phyloP scores from a whole-genome alignment of 2,113 vertebrate genomes.

The Nicator chloris region DNA sequence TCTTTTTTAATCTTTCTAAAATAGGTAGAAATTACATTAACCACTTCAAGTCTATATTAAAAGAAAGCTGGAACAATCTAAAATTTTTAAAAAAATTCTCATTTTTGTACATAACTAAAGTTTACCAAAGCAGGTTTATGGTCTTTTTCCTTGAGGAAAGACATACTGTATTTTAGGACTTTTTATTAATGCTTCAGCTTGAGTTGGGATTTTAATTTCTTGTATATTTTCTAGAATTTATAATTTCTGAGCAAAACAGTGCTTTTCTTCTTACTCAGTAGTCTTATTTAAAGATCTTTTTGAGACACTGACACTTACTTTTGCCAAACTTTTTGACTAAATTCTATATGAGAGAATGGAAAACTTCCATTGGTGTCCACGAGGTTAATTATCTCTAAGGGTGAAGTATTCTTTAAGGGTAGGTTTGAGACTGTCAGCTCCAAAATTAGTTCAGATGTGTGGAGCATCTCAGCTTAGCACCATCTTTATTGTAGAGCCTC shows the following conservation, averaged over 20 bases:
- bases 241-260: not conserved
- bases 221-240: not conserved
- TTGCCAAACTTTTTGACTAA: not conserved
- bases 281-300: not conserved
- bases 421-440: not conserved
- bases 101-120: not conserved
- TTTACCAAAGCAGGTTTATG: not conserved
- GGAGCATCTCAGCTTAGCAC: not conserved
- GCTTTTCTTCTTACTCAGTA: not conserved
- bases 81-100: not conserved
- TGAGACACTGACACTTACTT: not conserved
- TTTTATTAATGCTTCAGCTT: not conserved
- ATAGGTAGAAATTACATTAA: not conserved
- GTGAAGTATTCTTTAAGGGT: not conserved
- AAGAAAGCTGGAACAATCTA: not conserved
- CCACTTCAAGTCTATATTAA: not conserved
- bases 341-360: not conserved
- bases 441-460: not conserved
- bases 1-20: not conserved
- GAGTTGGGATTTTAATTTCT: not conserved
- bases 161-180: not conserved
- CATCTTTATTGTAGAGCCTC: not conserved
- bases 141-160: not conserved
- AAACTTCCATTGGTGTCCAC: not conserved
- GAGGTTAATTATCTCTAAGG: not conserved